Conservation (phyloP, 2,888 invertebrate species). For the Xanthorhoe designata region DNA sequence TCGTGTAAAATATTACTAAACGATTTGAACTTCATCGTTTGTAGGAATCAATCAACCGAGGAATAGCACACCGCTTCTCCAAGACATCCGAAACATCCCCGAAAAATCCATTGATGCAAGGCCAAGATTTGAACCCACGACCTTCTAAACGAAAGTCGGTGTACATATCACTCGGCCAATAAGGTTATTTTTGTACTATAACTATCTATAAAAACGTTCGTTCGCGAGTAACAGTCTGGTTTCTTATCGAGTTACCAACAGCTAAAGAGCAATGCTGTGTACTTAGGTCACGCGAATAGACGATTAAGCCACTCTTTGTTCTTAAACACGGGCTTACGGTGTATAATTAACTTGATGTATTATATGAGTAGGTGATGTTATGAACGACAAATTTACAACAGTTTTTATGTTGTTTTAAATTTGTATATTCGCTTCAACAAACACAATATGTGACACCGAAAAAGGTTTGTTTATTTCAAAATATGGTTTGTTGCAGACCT, state of each 20-base stretch:
- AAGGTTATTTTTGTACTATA: not conserved
- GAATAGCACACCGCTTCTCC: too few species aligned
- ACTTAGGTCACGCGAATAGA: slow-evolving; percentile 69
- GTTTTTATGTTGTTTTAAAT: not conserved
- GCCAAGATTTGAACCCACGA: too few species aligned
- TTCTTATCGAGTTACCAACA: slow-evolving; percentile 59
- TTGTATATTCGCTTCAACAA: not conserved
- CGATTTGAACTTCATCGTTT: too few species aligned
- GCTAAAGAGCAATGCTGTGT: slow-evolving; percentile 65
- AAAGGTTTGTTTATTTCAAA: not conserved
- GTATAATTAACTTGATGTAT: slow-evolving; percentile 61
- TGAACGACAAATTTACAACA: slow-evolving; percentile 17
- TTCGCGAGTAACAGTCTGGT: slow-evolving; percentile 35
- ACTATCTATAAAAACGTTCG: slow-evolving; percentile 16
- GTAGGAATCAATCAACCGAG: too few species aligned
- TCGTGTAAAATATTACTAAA: too few species aligned
- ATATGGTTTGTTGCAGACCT: too few species aligned
- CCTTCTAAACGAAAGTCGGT: too few species aligned
- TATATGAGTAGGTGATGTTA: slow-evolving; percentile 43
- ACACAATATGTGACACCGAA: not conserved
- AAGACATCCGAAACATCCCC: too few species aligned
- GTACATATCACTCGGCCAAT: not conserved
- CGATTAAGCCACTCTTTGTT: slow-evolving; percentile 72
- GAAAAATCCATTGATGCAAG: too few species aligned
- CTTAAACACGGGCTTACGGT: slow-evolving; percentile 61